Base-by-base conservation (phyloP, 1,140 invertebrate genomes). In the Marisa cornuarietis region DNA sequence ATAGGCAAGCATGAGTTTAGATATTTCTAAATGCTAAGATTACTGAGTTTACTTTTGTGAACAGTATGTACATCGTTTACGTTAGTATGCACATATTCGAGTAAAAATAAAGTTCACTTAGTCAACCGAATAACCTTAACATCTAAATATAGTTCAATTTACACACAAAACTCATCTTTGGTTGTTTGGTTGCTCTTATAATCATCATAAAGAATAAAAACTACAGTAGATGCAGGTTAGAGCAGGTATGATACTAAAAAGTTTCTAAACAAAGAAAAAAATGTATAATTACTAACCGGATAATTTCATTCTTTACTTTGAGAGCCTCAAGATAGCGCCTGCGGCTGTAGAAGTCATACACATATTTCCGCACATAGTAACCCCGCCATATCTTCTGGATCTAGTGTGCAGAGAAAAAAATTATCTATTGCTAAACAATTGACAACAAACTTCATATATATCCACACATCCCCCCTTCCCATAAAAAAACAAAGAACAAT, bases 361-460 rank as follows among this genome's bases (percentile, higher is more conserved):
- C 85, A 85, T 91, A 91, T 82, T 91, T 91, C 52, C 91, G 85
- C 14, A 88, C 85, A 82, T 89, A 91, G 78, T 87, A 91, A 18
- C 90, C 91, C 80, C 89, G 73, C 91, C 91, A 91, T 22, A 87
- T 82, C 83, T 90, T 91, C 78, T 91, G 91, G 61, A 91, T 87
- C 88, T 90, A 81, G 72, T 81, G n/a, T 14, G 26, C 62, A 66
- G 68, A 63, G 58, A n/a, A 76, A 26, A 76, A n/a, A 76, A 14
- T n/a, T n/a, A n/a, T n/a, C n/a, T 16, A 13, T 58, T 62, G 10
- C 6, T 42, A 31, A 42, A 26, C 14, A 22, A 26, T 72, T 10
- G 24, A 31, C 22, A 26, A 31, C 24, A 52, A 31, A 68, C 8
- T 10, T 10, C 22, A 24, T n/a, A 10, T 10, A 10, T 31, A 31